These are phyloP conservation scores for Trachemys scripta DNA, from an alignment of 2,113 vertebrate species.

Conservation along the genomic window DNA sequence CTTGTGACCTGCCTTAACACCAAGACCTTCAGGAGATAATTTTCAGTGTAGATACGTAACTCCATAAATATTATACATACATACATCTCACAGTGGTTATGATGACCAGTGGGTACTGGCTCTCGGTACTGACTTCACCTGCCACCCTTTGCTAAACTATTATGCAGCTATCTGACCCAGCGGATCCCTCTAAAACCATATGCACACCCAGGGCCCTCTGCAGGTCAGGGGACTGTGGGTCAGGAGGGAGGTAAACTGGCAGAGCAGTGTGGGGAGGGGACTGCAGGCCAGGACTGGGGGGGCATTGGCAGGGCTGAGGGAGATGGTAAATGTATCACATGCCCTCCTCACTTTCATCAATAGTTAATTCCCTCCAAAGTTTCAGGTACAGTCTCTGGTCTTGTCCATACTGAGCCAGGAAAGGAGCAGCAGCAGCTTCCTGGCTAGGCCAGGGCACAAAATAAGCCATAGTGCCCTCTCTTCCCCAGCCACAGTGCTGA, in stretches of 20 bases:
- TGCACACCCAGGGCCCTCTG: no score
- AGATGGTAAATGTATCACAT: not conserved
- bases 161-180: no score
- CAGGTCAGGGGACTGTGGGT: not conserved
- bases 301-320: not conserved
- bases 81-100: no score
- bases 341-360: not conserved
- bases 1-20: no score
- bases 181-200: no score
- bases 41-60: no score
- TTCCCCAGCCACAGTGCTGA: not conserved
- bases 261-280: not conserved
- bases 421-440: not conserved
- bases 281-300: not conserved
- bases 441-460: not conserved
- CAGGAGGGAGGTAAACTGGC: not conserved
- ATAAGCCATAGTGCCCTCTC: not conserved
- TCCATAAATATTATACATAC: no score
- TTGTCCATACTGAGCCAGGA: not conserved
- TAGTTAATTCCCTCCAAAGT: not conserved
- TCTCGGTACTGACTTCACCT: no score
- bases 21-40: no score
- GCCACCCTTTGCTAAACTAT: no score
- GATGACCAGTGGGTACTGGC: no score
- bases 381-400: not conserved